Evolutionary conservation across 1,140 invertebrate species (phyloP), one percentile per base, ranked within the genome.

Genomic region (Forficula auricularia): DNA sequence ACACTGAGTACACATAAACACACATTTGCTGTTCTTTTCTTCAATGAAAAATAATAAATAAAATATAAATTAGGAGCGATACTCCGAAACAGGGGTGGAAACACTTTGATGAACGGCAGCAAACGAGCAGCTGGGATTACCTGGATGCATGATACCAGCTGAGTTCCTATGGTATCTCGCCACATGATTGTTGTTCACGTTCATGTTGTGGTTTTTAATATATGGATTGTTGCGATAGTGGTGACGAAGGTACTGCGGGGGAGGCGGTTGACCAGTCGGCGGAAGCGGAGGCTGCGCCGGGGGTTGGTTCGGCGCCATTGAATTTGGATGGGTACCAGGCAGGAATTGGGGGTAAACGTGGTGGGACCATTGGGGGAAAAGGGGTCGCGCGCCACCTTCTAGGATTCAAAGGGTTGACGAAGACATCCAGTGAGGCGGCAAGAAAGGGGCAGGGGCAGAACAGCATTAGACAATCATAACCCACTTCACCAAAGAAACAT

Each of bases 301-400:
- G 56, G 63, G 64, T 58, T 66, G 57, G 56, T 58, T 67, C 65
- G 64, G 50, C 47, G 49, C 38, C 42, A 40, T 61, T 51, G 72
- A 70, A 62, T 76, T 76, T 50, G 81, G 79, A 66, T 84, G 81
- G 62, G 78, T 77, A 61, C 80, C 80, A 51, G 83, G 82, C 62
- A 87, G 72, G 70, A 86, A 87, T 73, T 87, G 83, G 50, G 83
- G 82, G 64, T 86, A 86, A 55, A 87, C 82, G 67, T 87, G 82
- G 66, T 87, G 82, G 53, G 82, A 86, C 83, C 84, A 87, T 67
- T 87, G 82, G 52, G 83, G 82, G 62, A 87, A 88, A 57, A 86
- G 70, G 54, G 84, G 83, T 59, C 82, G 71, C 38, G 54, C 46
- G 49, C 55, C 55, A 51, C 50, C 48, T 39, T 46, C 49, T 49